Evolutionary conservation across 2,113 vertebrate genomes (phyloP).

Genomic region (Nyctibius bracteatus): DNA sequence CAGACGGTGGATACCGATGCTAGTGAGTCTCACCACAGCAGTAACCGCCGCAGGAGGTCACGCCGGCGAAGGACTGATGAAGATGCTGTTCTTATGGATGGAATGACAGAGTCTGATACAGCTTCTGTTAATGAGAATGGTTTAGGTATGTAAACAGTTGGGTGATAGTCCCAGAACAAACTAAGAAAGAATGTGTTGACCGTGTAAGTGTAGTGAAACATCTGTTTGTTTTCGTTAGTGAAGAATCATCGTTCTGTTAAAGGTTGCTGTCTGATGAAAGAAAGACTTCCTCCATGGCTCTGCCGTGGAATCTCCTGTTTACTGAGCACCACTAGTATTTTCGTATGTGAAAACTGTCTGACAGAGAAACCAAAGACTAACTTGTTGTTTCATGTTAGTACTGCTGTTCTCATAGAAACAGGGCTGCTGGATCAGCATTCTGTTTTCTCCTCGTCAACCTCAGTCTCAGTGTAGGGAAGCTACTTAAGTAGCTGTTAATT

Average conservation of each 20-base stretch:
- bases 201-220: background rate
- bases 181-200: background rate
- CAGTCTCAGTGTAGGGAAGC: background rate
- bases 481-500: constrained; percentile 6
- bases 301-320: background rate
- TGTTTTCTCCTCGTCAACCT: background rate
- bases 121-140: constrained; percentile 96
- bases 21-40: constrained; percentile 90
- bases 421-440: background rate
- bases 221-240: constrained; percentile 27
- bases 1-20: constrained; percentile 95
- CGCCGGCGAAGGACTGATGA: constrained; percentile 94
- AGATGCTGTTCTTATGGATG: constrained; percentile 92
- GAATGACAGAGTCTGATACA: constrained; percentile 96
- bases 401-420: background rate
- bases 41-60: constrained; percentile 90
- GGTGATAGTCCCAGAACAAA: background rate
- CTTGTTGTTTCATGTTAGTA: background rate
- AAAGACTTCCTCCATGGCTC: background rate
- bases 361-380: background rate
- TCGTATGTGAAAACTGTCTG: background rate
- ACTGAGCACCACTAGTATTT: constrained; percentile 11
- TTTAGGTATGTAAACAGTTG: constrained; percentile 82
- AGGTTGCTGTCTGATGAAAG: constrained; percentile 23
- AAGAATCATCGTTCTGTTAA: background rate